These are phyloP conservation scores for Typhlichthys subterraneus DNA, from an alignment of 2,797 vertebrate genomes.

Conservation along the genomic window DNA sequence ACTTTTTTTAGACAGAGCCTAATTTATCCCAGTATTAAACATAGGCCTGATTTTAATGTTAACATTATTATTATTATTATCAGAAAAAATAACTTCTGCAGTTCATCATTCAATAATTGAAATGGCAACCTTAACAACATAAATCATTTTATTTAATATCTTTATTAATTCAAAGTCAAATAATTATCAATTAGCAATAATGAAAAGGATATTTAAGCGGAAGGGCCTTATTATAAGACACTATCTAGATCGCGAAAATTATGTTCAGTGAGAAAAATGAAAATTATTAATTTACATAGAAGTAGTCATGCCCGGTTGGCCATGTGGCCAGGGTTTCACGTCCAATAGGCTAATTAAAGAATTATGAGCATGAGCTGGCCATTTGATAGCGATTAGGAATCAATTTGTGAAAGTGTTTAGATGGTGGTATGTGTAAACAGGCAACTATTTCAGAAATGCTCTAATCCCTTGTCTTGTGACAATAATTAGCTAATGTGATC, in stretches of 20 bases:
- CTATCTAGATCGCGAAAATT: neutral
- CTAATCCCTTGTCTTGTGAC: constrained; percentile 99
- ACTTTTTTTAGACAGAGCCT: too few species aligned
- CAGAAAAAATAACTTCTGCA: too few species aligned
- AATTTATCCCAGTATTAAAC: too few species aligned
- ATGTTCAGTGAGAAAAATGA: too few species aligned
- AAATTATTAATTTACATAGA: constrained; percentile 19
- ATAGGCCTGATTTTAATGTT: too few species aligned
- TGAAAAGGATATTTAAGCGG: neutral
- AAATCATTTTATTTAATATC: neutral
- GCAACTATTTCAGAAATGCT: constrained; percentile 98
- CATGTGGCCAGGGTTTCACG: constrained; percentile 46
- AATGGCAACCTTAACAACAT: too few species aligned
- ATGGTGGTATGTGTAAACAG: constrained; percentile 88
- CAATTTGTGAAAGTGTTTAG: constrained; percentile 99
- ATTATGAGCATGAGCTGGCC: constrained; percentile 88
- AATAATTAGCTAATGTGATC: constrained; percentile 91
- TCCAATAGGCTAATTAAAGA: constrained; percentile 83
- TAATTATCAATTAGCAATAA: neutral
- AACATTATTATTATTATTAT: too few species aligned
- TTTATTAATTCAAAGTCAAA: neutral
- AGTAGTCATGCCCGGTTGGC: too few species aligned
- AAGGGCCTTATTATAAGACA: neutral
- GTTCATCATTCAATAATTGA: too few species aligned
- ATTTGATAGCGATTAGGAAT: constrained; percentile 98